Conservation (phyloP, 2,888 invertebrate genomes). For the Balanococcus diminutus region DNA sequence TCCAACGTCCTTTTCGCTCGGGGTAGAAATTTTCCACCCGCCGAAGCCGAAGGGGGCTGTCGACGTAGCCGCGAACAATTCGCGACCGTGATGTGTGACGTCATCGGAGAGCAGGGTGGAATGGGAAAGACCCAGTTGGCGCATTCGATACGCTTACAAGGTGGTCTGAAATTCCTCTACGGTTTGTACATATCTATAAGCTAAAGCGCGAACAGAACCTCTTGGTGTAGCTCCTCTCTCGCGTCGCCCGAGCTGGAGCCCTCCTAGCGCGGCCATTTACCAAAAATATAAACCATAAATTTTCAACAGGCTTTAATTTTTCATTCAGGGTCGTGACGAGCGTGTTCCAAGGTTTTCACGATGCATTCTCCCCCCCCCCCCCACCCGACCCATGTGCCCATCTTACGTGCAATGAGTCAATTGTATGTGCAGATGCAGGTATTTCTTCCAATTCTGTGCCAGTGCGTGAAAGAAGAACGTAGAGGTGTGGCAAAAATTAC, state of each 20-base stretch:
- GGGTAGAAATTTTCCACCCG: neutral
- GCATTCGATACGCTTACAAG: conserved; percentile 50
- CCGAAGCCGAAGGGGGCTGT: neutral
- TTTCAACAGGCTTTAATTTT: neutral
- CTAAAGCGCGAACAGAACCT: neutral
- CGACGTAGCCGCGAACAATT: neutral
- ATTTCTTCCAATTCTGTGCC: too few relatives aligned
- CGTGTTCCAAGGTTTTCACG: too few relatives aligned
- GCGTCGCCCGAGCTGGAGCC: neutral
- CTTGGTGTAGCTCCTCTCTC: neutral
- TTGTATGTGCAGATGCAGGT: too few relatives aligned
- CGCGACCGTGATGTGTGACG: conserved; percentile 3
- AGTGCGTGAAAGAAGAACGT: too few relatives aligned
- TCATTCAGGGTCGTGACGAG: too few relatives aligned
- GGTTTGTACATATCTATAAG: neutral
- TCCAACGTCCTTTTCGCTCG: neutral
- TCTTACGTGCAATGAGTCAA: too few relatives aligned
- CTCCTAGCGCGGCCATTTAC: neutral
- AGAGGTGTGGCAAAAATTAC: too few relatives aligned
- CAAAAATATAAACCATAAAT: neutral
- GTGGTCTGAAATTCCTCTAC: conserved; percentile 40
- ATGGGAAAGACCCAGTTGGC: neutral
- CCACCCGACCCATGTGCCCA: too few relatives aligned
- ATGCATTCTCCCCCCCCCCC: too few relatives aligned
- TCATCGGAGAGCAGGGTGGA: neutral